These are phyloP conservation scores for Strongylocentrotus purpuratus DNA, from an alignment of 35 echinoderm and acorn worm genomes.

Conservation along the genomic window DNA sequence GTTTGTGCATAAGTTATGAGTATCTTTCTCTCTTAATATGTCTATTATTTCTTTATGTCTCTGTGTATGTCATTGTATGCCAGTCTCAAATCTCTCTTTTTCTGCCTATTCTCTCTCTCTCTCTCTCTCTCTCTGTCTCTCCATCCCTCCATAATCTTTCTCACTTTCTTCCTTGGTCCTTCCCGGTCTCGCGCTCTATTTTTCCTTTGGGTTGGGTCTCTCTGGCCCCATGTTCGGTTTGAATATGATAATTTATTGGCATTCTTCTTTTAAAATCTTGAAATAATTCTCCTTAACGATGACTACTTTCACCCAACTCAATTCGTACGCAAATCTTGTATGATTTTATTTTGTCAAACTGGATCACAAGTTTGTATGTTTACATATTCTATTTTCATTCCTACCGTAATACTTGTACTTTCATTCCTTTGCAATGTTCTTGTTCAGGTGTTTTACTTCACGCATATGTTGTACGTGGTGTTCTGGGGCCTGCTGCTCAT, in stretches of 20 bases:
- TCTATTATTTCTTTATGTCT: background rate
- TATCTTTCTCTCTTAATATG: background rate
- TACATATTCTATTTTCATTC: no score
- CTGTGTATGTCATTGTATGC: no score
- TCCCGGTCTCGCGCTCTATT: background rate
- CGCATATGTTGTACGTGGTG: conserved; percentile 89
- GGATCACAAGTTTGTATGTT: no score
- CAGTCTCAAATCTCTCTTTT: background rate
- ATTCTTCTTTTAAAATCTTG: no score
- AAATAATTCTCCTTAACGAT: no score
- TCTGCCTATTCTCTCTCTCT: background rate
- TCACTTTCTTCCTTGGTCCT: background rate
- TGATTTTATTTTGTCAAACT: no score
- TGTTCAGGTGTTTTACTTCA: conserved; percentile 93
- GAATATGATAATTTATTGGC: no score
- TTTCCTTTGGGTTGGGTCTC: background rate
- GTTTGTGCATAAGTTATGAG: no score
- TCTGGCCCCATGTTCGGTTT: no score
- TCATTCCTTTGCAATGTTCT: background rate
- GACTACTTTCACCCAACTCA: no score
- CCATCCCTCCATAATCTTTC: background rate
- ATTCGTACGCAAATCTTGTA: no score
- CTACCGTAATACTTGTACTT: background rate
- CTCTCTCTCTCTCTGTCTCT: background rate
- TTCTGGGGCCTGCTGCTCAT: conserved; percentile 82